phyloP scores from a whole-genome alignment of 2,888 invertebrate genomes.

The Drosophila buzzatii region DNA sequence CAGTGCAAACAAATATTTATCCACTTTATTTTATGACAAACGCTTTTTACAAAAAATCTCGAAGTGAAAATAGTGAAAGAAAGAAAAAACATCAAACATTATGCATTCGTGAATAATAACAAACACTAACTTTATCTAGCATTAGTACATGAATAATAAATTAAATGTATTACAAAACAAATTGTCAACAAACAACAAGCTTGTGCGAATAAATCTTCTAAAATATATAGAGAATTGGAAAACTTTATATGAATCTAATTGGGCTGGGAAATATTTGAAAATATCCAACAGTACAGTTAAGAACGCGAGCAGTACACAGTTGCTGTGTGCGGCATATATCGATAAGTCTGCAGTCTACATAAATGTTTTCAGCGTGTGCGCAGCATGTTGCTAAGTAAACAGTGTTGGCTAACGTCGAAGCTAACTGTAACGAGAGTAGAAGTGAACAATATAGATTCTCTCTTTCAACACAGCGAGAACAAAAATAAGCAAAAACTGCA shows the following conservation, averaged over 20 bases:
- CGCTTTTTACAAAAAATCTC: slow-evolving; percentile 66
- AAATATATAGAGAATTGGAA: not conserved
- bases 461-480: slow-evolving; percentile 36
- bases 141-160: slow-evolving; percentile 73
- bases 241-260: not conserved
- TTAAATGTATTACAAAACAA: slow-evolving; percentile 63
- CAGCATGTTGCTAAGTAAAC: slow-evolving; percentile 13
- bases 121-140: slow-evolving; percentile 72
- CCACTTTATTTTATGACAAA: slow-evolving; percentile 74
- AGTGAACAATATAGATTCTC: slow-evolving; percentile 33
- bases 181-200: slow-evolving; percentile 73
- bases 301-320: not conserved
- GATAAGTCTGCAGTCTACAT: slow-evolving; percentile 3
- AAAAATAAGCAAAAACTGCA: slow-evolving; percentile 46
- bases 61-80: slow-evolving; percentile 12
- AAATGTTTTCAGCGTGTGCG: not conserved
- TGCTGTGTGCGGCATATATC: slow-evolving; percentile 3
- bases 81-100: slow-evolving; percentile 34
- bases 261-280: not conserved
- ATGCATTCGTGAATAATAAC: slow-evolving; percentile 50
- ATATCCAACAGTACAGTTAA: not conserved
- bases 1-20: slow-evolving; percentile 71
- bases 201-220: slow-evolving; percentile 70
- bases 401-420: slow-evolving; percentile 32
- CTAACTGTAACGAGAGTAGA: slow-evolving; percentile 17